Conservation (phyloP, 1,140 invertebrate genomes). For the Drosophila pachea region DNA sequence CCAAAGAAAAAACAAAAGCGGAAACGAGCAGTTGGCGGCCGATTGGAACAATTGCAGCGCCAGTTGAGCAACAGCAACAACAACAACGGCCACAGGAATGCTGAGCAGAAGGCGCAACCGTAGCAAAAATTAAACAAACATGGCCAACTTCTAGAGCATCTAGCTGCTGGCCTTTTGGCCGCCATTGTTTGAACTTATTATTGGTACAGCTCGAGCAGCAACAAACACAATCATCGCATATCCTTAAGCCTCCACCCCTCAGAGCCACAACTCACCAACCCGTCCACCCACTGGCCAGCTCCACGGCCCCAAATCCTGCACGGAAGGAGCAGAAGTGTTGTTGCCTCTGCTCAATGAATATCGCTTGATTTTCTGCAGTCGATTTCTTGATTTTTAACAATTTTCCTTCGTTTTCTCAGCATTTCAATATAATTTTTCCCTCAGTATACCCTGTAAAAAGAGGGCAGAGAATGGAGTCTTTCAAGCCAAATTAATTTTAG, state of each 20-base stretch:
- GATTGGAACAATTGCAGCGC: constrained; percentile 72
- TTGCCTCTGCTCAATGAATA: constrained; percentile 62
- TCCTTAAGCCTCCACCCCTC: not conserved
- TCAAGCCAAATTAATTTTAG: no score
- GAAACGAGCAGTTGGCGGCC: constrained; percentile 73
- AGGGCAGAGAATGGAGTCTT: not conserved
- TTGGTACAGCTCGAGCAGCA: constrained; percentile 62
- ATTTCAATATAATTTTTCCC: constrained; percentile 44
- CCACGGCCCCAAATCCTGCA: not conserved
- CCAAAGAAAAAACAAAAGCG: constrained; percentile 63
- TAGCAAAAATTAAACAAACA: constrained; percentile 76
- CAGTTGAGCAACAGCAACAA: constrained; percentile 37
- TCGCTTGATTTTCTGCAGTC: constrained; percentile 36
- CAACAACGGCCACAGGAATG: constrained; percentile 6
- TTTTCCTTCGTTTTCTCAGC: constrained; percentile 5
- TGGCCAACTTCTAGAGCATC: constrained; percentile 34
- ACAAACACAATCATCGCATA: constrained; percentile 65
- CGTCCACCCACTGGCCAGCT: constrained; percentile 9
- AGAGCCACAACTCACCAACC: not conserved
- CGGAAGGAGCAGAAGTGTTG: constrained; percentile 42
- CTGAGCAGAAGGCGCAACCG: constrained; percentile 52
- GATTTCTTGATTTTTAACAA: constrained; percentile 19
- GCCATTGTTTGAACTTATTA: constrained; percentile 74
- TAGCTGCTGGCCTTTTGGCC: constrained; percentile 44
- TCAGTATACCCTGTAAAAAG: constrained; percentile 15